Base-by-base conservation (phyloP, 1,140 invertebrate genomes). In the Babylonia areolata region DNA sequence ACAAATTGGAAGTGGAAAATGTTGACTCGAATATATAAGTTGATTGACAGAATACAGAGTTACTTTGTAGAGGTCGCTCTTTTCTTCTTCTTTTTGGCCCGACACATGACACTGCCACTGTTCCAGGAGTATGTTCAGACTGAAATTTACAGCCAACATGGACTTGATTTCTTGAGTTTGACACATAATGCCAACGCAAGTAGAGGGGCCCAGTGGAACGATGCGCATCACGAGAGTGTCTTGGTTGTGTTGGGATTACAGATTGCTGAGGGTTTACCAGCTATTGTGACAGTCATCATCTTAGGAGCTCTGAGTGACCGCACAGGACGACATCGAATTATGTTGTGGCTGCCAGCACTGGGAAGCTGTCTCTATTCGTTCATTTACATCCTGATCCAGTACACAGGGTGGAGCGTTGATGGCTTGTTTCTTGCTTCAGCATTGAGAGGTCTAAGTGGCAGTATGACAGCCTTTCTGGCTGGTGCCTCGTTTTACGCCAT, bases 381-480 rank as follows among this genome's bases (percentile, higher is more conserved):
- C 15, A 90, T 93, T 40, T 93, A 93, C 84, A 90, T 93, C 46
- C 71, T 93, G 51, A 91, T 92, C 73, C 81, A 91, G 80, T 93
- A 93, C 86, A 93, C 92, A 17, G 89, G 91, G 3, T 93, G 91
- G 91, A 92, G 89, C 83, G 81, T 93, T 11, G 92, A 93, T 90
- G 92, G 92, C 28, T 81, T 93, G 9, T 93, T 93, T 79, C 89
- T 93, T 89, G 92, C 92, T 17, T 92, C 92, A n/a, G 92, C 92
- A 6, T 78, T 93, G 0, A 85, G 92, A 39, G 92, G 92, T 33
- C 84, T 93, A 9, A 93, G 92, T 89, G 92, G 92, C 28, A 93
- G 92, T 71, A 92, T 92, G 91, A 91, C 92, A 77, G 92, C 92
- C 23, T 92, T 93, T 85, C 86, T 93, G 33, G 92, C 92, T 42